Evolutionary conservation across 2,113 vertebrate genomes (phyloP), one percentile per base, ranked within the genome.

Genomic region (Bufo gargarizans): DNA sequence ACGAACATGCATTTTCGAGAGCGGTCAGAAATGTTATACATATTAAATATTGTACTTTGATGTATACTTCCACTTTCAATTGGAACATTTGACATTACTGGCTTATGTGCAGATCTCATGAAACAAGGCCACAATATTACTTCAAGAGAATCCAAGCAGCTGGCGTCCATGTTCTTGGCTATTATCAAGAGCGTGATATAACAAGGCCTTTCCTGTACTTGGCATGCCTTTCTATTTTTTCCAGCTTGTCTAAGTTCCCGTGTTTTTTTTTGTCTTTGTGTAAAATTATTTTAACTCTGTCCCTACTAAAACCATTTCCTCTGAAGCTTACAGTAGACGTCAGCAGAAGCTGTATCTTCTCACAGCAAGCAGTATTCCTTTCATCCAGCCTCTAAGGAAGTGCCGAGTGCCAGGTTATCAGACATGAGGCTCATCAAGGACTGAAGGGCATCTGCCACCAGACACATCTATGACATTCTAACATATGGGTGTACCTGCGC

Each of bases 131-230:
- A 14, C 3, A 2, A 17, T 67, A 67, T 69, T 17, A 86, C 63
- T 81, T 72, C 20, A 74, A 87, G 63, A 53, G 65, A 82, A 22
- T 22, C 33, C 65, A 61, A 82, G 19, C 77, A 87, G 86, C 86
- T 87, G 86, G 86, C 77, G 69, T 79, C 63, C 65, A 87, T 87
- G 86, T 87, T 87, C 78, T 59, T 19, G 16, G 78, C 58, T 79
- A 72, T 87, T 81, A 87, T 81, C 63, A 81, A 47, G 50, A 55
- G 63, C 77, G 71, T 82, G 78, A 87, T 67, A 87, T 87, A 82
- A 87, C 47, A 22, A 86, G 63, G 86, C 86, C 67, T 87, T 87
- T 82, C 86, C 86, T 87, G 78, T 82, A 69, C 65, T 81, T 55
- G 20, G 65, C 77, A 87, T 87, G 82, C 86, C 86, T 82, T 87